A percentile compares a stretch with the other conserved stretches of the same genome.
phyloP scores from a whole-genome alignment of 1,140 invertebrate genomes.

The Pteromalus puparum region DNA sequence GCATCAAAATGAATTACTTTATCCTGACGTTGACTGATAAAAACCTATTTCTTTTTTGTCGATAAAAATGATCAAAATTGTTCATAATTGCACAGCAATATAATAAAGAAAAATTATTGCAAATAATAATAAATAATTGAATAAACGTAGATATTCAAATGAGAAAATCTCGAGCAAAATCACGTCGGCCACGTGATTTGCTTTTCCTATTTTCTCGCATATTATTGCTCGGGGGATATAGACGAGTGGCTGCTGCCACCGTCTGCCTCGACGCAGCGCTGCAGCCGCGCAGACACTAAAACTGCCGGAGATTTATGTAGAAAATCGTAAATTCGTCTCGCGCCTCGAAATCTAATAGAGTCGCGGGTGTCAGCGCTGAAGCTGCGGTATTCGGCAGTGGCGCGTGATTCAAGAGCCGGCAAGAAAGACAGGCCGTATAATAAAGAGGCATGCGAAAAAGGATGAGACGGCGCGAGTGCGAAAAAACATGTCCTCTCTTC shows the following conservation, averaged over 20 bases:
- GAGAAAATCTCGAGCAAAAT: slow-evolving; percentile 20
- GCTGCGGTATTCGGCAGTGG: slow-evolving; percentile 8
- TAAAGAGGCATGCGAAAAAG: slow-evolving; percentile 35
- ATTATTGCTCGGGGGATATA: slow-evolving; percentile 46
- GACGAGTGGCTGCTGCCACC: slow-evolving; percentile 7
- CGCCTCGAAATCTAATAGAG: slow-evolving; percentile 59
- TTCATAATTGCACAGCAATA: no score
- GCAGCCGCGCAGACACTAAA: slow-evolving; percentile 35
- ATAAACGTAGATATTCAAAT: slow-evolving; percentile 32
- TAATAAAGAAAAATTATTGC: background rate
- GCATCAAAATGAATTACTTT: no score
- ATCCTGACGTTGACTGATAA: background rate
- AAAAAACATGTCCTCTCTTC: slow-evolving; percentile 23
- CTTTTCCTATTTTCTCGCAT: slow-evolving; percentile 43
- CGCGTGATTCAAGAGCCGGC: slow-evolving; percentile 42
- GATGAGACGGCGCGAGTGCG: background rate
- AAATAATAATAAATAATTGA: slow-evolving; percentile 31
- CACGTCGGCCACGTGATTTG: slow-evolving; percentile 40
- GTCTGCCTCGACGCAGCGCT: background rate
- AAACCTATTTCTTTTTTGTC: no score
- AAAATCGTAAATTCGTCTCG: slow-evolving; percentile 59
- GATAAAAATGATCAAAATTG: no score
- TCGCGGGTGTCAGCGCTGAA: slow-evolving; percentile 29
- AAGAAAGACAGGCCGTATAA: slow-evolving; percentile 17
- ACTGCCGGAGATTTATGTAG: slow-evolving; percentile 55